Evolutionary conservation across 2,797 vertebrate genomes (phyloP), one percentile per base, ranked within the genome.

Genomic region (Adrianichthys oophorus): DNA sequence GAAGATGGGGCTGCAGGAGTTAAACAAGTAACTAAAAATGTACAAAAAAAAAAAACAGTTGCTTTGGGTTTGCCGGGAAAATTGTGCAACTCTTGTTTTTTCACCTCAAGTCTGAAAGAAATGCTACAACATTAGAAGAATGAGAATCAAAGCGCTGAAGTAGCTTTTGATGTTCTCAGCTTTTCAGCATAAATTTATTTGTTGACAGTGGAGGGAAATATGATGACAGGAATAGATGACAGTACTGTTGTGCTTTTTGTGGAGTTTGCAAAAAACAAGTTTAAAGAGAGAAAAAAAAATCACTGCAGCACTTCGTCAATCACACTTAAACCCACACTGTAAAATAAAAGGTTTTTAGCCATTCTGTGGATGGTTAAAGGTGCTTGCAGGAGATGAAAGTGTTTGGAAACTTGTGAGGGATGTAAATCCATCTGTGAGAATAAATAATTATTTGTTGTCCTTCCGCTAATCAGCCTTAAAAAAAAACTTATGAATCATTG

Each of bases 81-180:
- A 7, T 37, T 37, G 32, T 37, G 32, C 32, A 13, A 4, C 10
- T 52, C 16, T 54, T 61, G 58, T 52, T 29, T 64, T 44, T 68
- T 44, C 73, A 79, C 82, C 63, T 51, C 42, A 78, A 76, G 53
- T 18, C 24, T 45, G 46, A 46, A 66, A 76, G 41, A 47, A 62
- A 75, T 19, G 41, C 62, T 74, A 54, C 41, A 58, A 46, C 55
- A 59, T 76, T 43, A 72, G 37, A 71, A 49, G 49, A 46, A 19
- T 68, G 15, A 8, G 24, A 69, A 49, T 75, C 61, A 76, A 70
- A 76, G 70, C 52, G 58, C 51, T 65, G 47, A 58, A 44, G 57
- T 26, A 10, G 48, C 65, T 46, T 74, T 79, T 80, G 71, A 79
- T 74, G 73, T 29, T 29, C 26, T 29, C 73, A 56, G n/a, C 64